Evolutionary conservation across 2,797 vertebrate species (phyloP), one percentile per base, ranked within the genome.

Genomic region (Lacerta bilineata): DNA sequence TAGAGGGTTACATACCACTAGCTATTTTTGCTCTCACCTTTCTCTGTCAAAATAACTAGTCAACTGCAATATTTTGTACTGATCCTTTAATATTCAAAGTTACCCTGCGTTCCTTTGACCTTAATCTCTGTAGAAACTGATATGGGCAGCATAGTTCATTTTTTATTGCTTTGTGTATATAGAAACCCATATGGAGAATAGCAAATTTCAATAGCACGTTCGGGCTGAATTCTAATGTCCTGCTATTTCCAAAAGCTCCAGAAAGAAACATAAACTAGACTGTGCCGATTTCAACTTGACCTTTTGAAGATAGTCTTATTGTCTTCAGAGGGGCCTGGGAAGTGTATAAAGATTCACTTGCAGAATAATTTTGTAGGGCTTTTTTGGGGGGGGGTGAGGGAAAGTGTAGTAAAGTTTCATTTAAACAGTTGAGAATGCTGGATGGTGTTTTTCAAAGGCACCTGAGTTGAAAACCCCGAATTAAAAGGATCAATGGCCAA

Each of bases 41-140:
- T 78, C 20, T 9, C 6, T 41, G 50, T 8, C 50, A 61, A 84
- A 75, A 75, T 27, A 27, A 85, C 55, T 61, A 61, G 71, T 61
- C 59, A 84, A 55, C n/a, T 72, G 3, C n/a, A 59, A 36, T 66
- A 76, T 69, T 13, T 29, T 23, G 15, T 50, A n/a, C 33, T 20
- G 36, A 11, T 69, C 74, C 29, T 69, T 85, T 50, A 17, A 75
- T 81, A 20, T 85, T 66, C 50, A 74, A 69, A 69, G 13, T 68
- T 86, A 82, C 64, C 61, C 79, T 86, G 25, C 27, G 33, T 68
- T 86, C 88, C 72, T 82, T 86, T 86, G 71, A 69, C 88, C 72
- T 82, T 86, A 75, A 75, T 87, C 71, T 82, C 72, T 76, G 15
- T 36, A 82, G 71, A 46, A 55, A 83, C 13, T 46, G 71, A 64